Conservation (phyloP, 2,888 invertebrate genomes). For the Drosophila silvestris region DNA sequence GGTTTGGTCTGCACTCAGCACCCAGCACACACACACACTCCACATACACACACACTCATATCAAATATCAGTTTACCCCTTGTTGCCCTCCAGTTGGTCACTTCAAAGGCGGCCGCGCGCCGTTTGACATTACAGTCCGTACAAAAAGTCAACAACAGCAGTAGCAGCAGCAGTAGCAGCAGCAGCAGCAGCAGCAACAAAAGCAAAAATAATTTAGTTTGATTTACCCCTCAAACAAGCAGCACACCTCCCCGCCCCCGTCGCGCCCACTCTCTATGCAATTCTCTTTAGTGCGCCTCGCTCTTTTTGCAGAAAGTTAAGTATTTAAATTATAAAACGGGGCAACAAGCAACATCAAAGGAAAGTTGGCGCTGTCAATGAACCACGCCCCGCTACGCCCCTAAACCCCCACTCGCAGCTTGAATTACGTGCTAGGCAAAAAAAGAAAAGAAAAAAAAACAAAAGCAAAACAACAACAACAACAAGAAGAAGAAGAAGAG, state of each 20-base stretch:
- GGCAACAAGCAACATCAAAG: slow-evolving; percentile 66
- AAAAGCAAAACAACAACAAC: slow-evolving; percentile 4
- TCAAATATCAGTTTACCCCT: slow-evolving; percentile 61
- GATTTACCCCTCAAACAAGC: slow-evolving; percentile 42
- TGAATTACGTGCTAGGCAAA: slow-evolving; percentile 70
- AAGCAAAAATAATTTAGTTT: slow-evolving; percentile 62
- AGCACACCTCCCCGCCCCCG: neutral
- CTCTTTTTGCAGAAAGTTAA: slow-evolving; percentile 43
- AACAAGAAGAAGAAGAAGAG: slow-evolving; percentile 19
- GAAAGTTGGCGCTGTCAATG: slow-evolving; percentile 69
- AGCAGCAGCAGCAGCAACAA: slow-evolving; percentile 19
- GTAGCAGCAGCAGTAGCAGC: neutral
- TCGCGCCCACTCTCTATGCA: neutral
- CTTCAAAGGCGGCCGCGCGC: slow-evolving; percentile 57
- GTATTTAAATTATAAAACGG: slow-evolving; percentile 77
- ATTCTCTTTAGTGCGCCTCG: slow-evolving; percentile 37
- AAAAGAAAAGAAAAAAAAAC: slow-evolving; percentile 21
- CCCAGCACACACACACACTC: slow-evolving; percentile 24
- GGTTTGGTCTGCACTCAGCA: slow-evolving; percentile 44
- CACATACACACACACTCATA: slow-evolving; percentile 37
- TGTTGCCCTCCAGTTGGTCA: slow-evolving; percentile 23
- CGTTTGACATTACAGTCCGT: slow-evolving; percentile 50
- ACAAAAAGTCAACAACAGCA: slow-evolving; percentile 38
- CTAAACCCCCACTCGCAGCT: slow-evolving; percentile 27
- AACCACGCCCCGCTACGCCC: slow-evolving; percentile 44